A percentile compares a stretch with the other conserved stretches of the same genome.
These are phyloP conservation scores for Acronicta psi DNA, from an alignment of 2,888 invertebrate genomes.

Conservation along the genomic window DNA sequence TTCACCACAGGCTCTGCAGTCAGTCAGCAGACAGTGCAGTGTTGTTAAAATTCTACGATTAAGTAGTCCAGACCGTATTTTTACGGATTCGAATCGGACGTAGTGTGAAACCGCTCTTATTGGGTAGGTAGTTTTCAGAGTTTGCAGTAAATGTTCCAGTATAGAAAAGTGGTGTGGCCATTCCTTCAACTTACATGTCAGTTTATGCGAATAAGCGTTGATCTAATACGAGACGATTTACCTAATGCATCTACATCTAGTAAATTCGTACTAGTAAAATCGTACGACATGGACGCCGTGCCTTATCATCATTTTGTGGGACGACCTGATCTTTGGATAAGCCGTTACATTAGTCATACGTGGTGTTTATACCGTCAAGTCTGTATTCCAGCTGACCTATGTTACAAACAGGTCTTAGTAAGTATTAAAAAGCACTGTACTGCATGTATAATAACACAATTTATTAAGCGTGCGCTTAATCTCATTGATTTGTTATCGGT, in stretches of 20 bases:
- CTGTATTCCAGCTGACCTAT: conserved; percentile 43
- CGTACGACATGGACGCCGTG: no score
- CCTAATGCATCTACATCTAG: conserved; percentile 3
- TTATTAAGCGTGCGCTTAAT: conserved; percentile 35
- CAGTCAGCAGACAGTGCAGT: no score
- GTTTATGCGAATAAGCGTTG: conserved; percentile 5
- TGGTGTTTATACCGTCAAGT: conserved; percentile 14
- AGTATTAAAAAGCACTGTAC: conserved; percentile 18
- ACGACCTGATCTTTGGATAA: conserved; percentile 23
- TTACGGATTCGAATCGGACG: no score
- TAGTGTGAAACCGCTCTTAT: no score
- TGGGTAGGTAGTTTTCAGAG: conserved; percentile 25
- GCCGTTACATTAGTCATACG: conserved; percentile 22
- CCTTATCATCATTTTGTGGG: no score
- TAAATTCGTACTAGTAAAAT: no score
- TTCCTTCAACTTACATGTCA: conserved; percentile 8
- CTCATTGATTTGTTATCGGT: conserved; percentile 31
- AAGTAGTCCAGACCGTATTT: no score
- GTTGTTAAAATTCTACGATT: no score
- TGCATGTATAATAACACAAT: conserved; percentile 43
- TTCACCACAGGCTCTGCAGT: no score
- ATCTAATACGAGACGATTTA: conserved; percentile 3
- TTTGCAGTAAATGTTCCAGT: not conserved
- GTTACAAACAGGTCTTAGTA: conserved; percentile 38
- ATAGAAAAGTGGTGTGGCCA: conserved; percentile 9